Evolutionary conservation across 2,797 vertebrate species (phyloP).

Genomic region (Emydoidea blandingii): DNA sequence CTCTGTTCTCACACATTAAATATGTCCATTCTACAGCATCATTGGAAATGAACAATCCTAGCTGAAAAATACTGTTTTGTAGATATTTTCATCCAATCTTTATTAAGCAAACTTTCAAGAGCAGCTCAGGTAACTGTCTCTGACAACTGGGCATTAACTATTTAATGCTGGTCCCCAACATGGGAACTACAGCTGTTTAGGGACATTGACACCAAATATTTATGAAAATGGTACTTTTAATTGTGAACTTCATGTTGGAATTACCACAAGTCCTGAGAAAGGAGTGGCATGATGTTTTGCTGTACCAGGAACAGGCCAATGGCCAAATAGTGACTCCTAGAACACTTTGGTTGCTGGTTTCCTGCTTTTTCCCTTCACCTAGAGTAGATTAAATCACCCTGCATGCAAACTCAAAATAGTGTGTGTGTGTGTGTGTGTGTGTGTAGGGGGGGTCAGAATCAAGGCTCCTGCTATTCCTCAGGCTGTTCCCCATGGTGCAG

Average conservation of each 20-base stretch:
- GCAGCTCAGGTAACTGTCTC: background rate
- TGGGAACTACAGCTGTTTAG: background rate
- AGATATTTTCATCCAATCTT: background rate
- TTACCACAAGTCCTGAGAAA: background rate
- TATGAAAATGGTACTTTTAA: background rate
- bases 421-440: background rate
- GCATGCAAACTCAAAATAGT: background rate
- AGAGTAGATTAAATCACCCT: background rate
- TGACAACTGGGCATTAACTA: background rate
- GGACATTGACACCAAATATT: background rate
- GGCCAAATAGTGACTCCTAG: background rate
- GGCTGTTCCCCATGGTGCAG: background rate
- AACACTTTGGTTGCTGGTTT: background rate
- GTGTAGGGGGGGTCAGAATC: background rate
- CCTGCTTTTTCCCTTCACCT: background rate
- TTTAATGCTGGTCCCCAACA: background rate
- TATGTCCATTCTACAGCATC: background rate
- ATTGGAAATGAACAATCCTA: background rate
- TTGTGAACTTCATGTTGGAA: background rate
- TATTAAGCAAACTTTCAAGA: accelerated
- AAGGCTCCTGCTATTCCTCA: background rate
- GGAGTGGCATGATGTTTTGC: accelerated
- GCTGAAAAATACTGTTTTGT: background rate
- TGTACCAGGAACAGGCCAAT: background rate
- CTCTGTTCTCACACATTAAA: background rate